Conservation (phyloP, 2,797 vertebrate genomes). For the Acropternis orthonyx region DNA sequence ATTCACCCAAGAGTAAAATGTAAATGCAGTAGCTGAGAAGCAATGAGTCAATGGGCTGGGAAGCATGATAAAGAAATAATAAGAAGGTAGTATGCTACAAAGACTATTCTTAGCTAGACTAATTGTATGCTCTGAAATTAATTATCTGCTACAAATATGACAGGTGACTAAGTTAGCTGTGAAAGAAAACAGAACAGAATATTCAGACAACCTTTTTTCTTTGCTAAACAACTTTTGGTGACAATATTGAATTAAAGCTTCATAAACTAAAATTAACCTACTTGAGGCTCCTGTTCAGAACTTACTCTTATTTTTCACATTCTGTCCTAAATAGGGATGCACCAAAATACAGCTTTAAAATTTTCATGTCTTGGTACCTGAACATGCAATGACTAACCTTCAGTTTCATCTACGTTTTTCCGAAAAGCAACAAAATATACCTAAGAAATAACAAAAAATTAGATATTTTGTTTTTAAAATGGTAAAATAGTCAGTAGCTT, state of each 20-base stretch:
- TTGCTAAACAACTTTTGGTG: not conserved
- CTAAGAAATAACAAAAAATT: not conserved
- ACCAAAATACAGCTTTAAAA: not conserved
- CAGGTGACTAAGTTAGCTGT: constrained; percentile 45
- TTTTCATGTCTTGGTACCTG: not conserved
- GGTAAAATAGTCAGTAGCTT: not conserved
- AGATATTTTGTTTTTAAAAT: not conserved
- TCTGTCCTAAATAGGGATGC: not conserved
- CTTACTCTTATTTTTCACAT: not conserved
- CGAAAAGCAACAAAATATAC: not conserved
- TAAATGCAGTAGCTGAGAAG: constrained; percentile 69
- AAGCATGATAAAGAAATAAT: constrained; percentile 60
- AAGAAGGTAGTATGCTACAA: constrained; percentile 45
- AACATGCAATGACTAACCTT: not conserved
- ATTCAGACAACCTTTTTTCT: constrained; percentile 2
- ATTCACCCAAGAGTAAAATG: constrained; percentile 72
- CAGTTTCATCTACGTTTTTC: not conserved
- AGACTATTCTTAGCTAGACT: constrained; percentile 45
- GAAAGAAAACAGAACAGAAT: constrained; percentile 46
- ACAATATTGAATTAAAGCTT: constrained; percentile 3
- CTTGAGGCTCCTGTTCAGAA: not conserved
- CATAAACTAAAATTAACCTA: not conserved
- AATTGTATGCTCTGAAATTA: constrained; percentile 60
- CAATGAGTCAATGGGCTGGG: constrained; percentile 64
- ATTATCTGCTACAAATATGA: constrained; percentile 51